These are phyloP conservation scores for Castor canadensis DNA, from an alignment of 2,113 vertebrate species.

Conservation along the genomic window DNA sequence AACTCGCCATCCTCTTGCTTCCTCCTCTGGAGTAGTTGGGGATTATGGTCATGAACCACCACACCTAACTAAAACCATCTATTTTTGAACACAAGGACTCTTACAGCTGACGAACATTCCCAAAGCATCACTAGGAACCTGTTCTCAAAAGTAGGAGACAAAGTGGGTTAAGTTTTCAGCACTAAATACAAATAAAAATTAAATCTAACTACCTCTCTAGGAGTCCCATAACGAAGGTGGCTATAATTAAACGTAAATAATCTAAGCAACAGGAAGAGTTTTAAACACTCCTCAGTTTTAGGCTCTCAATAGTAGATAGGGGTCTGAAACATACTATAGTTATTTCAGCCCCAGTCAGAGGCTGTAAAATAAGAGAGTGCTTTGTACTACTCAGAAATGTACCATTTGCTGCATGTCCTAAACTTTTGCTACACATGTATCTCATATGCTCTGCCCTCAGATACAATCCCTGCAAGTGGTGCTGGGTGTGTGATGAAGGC, in stretches of 20 bases:
- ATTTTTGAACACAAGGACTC: not conserved
- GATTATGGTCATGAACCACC: not conserved
- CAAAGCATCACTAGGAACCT: accelerated
- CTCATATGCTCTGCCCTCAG: not conserved
- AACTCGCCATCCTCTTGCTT: not conserved
- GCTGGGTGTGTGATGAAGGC: accelerated
- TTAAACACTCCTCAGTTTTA: not conserved
- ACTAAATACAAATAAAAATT: not conserved
- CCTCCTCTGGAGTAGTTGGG: not conserved
- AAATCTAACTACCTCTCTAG: not conserved
- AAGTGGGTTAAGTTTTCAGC: not conserved
- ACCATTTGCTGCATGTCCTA: not conserved
- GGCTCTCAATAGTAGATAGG: not conserved
- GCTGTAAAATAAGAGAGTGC: not conserved
- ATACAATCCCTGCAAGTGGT: accelerated
- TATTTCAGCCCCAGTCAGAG: not conserved
- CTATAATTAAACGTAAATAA: not conserved
- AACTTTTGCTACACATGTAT: too few relatives aligned
- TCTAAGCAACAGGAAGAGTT: not conserved
- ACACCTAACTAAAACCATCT: not conserved
- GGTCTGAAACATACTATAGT: not conserved
- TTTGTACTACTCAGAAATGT: not conserved
- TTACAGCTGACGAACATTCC: not conserved
- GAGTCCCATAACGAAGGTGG: not conserved
- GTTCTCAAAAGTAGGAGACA: not conserved